Base-by-base conservation (phyloP, 2,113 vertebrate genomes). In the Probosciger aterrimus region DNA sequence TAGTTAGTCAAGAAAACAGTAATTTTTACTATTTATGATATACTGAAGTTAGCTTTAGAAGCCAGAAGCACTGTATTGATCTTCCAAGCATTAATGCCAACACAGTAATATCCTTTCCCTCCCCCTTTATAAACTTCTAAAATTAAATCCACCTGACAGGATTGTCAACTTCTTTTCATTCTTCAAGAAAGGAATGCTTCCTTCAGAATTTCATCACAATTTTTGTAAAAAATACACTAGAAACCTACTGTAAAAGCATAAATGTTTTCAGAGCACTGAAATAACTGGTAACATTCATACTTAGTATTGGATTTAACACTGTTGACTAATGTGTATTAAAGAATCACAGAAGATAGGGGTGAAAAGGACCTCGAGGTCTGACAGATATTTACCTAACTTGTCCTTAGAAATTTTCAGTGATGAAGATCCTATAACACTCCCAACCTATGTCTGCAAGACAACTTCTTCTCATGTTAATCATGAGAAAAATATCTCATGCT, bases 351-450 rank as follows among this genome's bases (percentile, higher is more conserved):
- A 92, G 25, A 94, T 5, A 67, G 37, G 55, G 60, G 84, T 50
- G 83, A 75, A 83, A 86, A 73, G 57, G 33, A 91, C 49, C 71
- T 90, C 88, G n/a, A 82, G 85, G 44, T 90, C 41, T 95, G 86
- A 92, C 82, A 93, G 82, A 81, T 81, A 84, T 63, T 95, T 88
- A 80, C 73, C 64, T 33, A 77, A 39, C 37, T 78, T 77, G 49
- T 49, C 37, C 52, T 44, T n/a, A 69, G 79, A 82, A 64, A 93
- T 90, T 69, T 77, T 86, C 55, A 77, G 4, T 69, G 53, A 80
- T 67, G 37, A 55, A 88, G 28, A 63, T 50, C 90, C 25, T 74
- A n/a, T 63, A 88, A 46, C 44, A 49, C 13, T 86, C 31, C 41
- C 68, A 92, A 35, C 19, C 44, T 17, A 8, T 17, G 31, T 41